phyloP scores from a whole-genome alignment of 2,797 vertebrate species.

The Stomatorhinus walkeri region DNA sequence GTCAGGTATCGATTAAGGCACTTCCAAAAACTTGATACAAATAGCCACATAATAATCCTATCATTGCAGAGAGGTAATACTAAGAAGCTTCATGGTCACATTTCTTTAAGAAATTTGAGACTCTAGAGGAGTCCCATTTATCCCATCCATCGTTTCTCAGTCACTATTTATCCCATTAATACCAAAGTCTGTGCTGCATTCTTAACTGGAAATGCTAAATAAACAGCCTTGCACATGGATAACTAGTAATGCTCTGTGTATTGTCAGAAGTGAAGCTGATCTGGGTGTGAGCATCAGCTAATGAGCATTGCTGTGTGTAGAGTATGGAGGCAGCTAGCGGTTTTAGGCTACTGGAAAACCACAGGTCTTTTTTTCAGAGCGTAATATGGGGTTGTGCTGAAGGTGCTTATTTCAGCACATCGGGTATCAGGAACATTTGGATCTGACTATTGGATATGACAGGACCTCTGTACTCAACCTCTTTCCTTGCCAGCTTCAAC shows the following conservation, averaged over 20 bases:
- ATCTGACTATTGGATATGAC: conserved; percentile 4
- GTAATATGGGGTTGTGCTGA: neutral
- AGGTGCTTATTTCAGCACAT: conserved; percentile 2
- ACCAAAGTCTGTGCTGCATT: neutral
- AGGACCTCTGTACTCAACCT: neutral
- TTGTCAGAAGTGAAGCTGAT: neutral
- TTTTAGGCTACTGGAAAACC: neutral
- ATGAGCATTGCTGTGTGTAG: neutral
- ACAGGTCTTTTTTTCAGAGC: neutral
- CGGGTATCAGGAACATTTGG: neutral
- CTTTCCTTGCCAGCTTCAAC: neutral
- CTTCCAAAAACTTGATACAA: neutral
- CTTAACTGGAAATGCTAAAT: neutral
- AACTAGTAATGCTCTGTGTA: neutral
- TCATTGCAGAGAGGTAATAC: neutral
- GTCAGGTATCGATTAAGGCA: neutral
- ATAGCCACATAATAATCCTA: neutral
- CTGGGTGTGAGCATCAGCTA: neutral
- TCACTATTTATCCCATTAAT: neutral
- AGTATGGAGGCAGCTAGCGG: neutral
- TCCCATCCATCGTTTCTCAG: neutral
- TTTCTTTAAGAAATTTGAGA: neutral
- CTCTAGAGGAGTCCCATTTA: neutral
- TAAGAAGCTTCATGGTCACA: neutral
- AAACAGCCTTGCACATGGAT: neutral